These are phyloP conservation scores for Umimayanthus chanpuru DNA, from an alignment of 92 coral and sea anemone species.

Conservation along the genomic window DNA sequence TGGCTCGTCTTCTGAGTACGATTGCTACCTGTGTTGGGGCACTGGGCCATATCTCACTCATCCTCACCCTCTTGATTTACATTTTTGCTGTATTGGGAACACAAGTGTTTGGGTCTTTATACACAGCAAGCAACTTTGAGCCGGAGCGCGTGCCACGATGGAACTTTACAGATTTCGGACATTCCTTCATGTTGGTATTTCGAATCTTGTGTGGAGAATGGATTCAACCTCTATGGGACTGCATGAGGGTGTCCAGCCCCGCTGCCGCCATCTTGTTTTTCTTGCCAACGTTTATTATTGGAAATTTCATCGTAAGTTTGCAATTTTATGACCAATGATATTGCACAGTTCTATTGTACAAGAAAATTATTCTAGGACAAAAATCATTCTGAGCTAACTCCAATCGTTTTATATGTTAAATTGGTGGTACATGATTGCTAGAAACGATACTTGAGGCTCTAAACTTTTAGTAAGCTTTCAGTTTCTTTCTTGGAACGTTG, in stretches of 20 bases:
- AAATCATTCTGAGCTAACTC: too few species aligned
- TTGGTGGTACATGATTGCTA: too few species aligned
- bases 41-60: slow-evolving; percentile 43
- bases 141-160: slow-evolving; percentile 53
- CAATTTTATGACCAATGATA: background rate
- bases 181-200: slow-evolving; percentile 60
- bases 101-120: slow-evolving; percentile 50
- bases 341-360: too few species aligned
- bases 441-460: too few species aligned
- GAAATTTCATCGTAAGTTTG: slow-evolving; percentile 58
- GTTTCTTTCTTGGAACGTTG: too few species aligned
- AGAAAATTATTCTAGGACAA: too few species aligned
- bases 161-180: slow-evolving; percentile 59
- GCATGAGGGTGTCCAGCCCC: slow-evolving; percentile 55
- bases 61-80: slow-evolving; percentile 50
- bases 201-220: slow-evolving; percentile 65
- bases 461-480: too few species aligned
- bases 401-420: too few species aligned
- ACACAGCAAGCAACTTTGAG: slow-evolving; percentile 46
- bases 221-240: slow-evolving; percentile 61
- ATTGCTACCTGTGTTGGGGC: slow-evolving; percentile 44
- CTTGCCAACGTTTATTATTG: slow-evolving; percentile 54
- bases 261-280: slow-evolving; percentile 51
- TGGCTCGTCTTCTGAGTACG: slow-evolving; percentile 40
- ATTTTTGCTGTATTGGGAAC: slow-evolving; percentile 56